Evolutionary conservation across 2,797 vertebrate genomes (phyloP), one percentile per base, ranked within the genome.

Genomic region (Diplodus puntazzo): DNA sequence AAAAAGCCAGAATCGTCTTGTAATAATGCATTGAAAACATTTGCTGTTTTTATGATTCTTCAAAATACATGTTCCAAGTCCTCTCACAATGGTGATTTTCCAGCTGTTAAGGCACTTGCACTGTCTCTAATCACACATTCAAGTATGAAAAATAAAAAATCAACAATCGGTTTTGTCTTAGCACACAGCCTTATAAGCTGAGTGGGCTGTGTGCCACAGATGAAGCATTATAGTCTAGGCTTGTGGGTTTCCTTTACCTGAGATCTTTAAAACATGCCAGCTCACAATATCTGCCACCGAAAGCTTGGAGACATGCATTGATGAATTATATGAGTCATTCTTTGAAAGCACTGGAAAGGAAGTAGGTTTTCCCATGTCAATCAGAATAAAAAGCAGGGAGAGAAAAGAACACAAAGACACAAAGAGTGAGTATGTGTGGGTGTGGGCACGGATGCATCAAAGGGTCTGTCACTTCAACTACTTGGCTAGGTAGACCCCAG

Each of bases 401-500:
- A 59, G 43, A 49, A 73, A 74, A 70, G 17, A 81, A 63, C 52
- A 73, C 17, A 76, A 75, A 81, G 59, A 66, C 65, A 69, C 73
- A 73, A 54, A 39, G 73, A 55, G 12, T 14, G 23, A 48, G 54
- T 30, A 52, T 76, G 77, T 67, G 68, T 85, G 58, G n/a, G 60
- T 85, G 64, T 43, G 55, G 57, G 81, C 66, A 85, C 54, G 81
- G 81, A 83, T 73, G 90, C 85, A 90, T 92, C 86, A 92, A 91
- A 89, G 69, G 54, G 60, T 80, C 75, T 86, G 76, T 88, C 81
- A 82, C 80, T 82, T 90, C 63, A 77, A 75, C 74, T 69, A 48
- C 45, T 73, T 67, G 84, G 75, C 46, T 72, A 49, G 77, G 43
- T 73, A 60, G 76, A 90, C 85, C 69, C 25, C 45, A 60, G 86